phyloP scores from a whole-genome alignment of 2,797 vertebrate genomes.

The Girardinus metallicus region DNA sequence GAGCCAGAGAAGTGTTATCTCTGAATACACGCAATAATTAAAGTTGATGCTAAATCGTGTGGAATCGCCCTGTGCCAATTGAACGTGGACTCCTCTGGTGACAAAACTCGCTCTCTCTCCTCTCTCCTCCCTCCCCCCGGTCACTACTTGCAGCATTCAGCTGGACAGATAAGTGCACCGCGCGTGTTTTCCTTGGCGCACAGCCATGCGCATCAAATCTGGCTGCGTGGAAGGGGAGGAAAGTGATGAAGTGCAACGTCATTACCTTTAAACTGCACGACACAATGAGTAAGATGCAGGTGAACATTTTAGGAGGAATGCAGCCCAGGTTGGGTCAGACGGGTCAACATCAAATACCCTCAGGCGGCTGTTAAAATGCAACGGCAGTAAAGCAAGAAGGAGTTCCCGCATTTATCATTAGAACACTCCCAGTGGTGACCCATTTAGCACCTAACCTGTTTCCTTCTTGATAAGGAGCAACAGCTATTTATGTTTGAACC shows the following conservation, averaged over 20 bases:
- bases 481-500: slow-evolving; percentile 42
- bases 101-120: slow-evolving; percentile 25
- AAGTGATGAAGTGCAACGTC: slow-evolving; percentile 66
- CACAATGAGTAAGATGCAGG: slow-evolving; percentile 15
- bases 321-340: slow-evolving; percentile 44
- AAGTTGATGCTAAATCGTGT: slow-evolving; percentile 68
- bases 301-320: slow-evolving; percentile 19
- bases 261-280: slow-evolving; percentile 35
- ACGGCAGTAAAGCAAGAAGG: not conserved
- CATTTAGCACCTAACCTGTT: slow-evolving; percentile 58
- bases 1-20: slow-evolving; percentile 63
- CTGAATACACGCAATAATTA: slow-evolving; percentile 69
- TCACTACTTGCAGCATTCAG: slow-evolving; percentile 63
- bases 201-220: slow-evolving; percentile 71
- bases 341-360: slow-evolving; percentile 63
- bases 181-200: slow-evolving; percentile 71
- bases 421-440: slow-evolving; percentile 25
- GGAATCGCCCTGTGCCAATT: slow-evolving; percentile 64
- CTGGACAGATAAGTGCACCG: slow-evolving; percentile 68
- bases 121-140: slow-evolving; percentile 2
- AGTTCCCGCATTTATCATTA: slow-evolving; percentile 19
- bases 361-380: slow-evolving; percentile 42
- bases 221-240: slow-evolving; percentile 50
- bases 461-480: slow-evolving; percentile 72
- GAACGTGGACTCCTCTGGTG: slow-evolving; percentile 58